Percentiles rank a stretch among this genome's conserved stretches.
These are phyloP conservation scores for Ips typographus DNA, from an alignment of 1,140 invertebrate genomes.

Conservation along the genomic window DNA sequence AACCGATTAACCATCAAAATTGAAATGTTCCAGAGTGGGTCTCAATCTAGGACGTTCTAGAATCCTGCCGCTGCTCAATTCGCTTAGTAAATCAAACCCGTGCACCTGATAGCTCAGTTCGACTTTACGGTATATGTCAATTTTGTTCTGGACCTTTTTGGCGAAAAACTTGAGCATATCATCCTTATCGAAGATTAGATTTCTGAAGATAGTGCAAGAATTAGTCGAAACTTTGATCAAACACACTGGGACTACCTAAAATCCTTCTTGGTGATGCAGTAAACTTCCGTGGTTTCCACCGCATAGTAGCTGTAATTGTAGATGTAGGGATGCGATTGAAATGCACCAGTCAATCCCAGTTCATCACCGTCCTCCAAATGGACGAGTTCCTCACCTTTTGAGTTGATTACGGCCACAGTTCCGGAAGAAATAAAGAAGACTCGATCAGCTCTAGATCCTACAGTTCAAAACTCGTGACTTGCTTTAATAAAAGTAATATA, in stretches of 20 bases:
- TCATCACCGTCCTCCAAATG: constrained; percentile 34
- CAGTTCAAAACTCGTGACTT: no score
- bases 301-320: constrained; percentile 18
- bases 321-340: not conserved
- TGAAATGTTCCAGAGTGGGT: not conserved
- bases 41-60: constrained; percentile 20
- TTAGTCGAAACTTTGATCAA: no score
- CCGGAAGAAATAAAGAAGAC: constrained; percentile 56
- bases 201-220: not conserved
- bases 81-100: constrained; percentile 24
- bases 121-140: constrained; percentile 3
- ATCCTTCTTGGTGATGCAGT: constrained; percentile 24
- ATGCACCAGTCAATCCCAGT: constrained; percentile 25
- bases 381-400: constrained; percentile 15
- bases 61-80: constrained; percentile 23
- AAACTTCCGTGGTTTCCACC: constrained; percentile 35
- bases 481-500: not conserved
- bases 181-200: constrained; percentile 20
- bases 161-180: constrained; percentile 18
- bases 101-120: constrained; percentile 11
- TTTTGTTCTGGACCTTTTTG: constrained; percentile 15
- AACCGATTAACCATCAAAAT: constrained; percentile 20
- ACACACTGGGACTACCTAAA: not conserved
- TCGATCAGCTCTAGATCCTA: constrained; percentile 39
- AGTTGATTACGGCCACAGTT: constrained; percentile 51